Conservation (phyloP, 2,797 vertebrate genomes). For the Florisuga fusca region DNA sequence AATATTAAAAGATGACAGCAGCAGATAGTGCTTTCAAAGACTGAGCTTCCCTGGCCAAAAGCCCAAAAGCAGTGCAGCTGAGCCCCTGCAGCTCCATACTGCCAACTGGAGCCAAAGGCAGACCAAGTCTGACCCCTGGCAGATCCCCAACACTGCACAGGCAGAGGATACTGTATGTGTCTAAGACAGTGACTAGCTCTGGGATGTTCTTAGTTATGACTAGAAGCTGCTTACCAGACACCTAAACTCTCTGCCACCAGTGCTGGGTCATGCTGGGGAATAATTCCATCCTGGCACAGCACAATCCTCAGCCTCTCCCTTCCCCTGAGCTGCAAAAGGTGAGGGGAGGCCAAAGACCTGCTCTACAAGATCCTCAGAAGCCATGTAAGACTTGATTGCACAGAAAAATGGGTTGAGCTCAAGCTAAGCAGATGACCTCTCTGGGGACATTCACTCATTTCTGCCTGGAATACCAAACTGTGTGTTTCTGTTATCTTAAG, state of each 20-base stretch:
- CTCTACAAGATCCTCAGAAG: neutral
- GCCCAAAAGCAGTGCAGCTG: neutral
- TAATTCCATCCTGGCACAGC: neutral
- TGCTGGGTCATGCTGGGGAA: accelerated
- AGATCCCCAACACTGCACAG: neutral
- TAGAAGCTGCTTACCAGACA: neutral
- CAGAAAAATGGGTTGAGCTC: neutral
- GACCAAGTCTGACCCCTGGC: neutral
- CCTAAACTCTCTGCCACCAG: neutral
- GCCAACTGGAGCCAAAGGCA: accelerated
- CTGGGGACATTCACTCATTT: neutral
- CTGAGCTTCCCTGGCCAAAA: neutral
- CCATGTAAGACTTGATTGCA: neutral
- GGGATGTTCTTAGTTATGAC: neutral
- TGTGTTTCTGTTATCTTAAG: neutral
- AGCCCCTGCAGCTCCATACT: neutral
- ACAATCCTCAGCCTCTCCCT: neutral
- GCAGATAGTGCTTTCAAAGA: neutral
- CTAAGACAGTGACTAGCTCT: neutral
- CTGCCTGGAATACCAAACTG: neutral
- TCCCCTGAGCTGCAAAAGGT: accelerated
- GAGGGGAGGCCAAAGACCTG: neutral
- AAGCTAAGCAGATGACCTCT: neutral
- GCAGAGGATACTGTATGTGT: neutral
- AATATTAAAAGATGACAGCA: neutral